Evolutionary conservation across 2,888 invertebrate genomes (phyloP).

Genomic region (Pardosa pseudoannulata): DNA sequence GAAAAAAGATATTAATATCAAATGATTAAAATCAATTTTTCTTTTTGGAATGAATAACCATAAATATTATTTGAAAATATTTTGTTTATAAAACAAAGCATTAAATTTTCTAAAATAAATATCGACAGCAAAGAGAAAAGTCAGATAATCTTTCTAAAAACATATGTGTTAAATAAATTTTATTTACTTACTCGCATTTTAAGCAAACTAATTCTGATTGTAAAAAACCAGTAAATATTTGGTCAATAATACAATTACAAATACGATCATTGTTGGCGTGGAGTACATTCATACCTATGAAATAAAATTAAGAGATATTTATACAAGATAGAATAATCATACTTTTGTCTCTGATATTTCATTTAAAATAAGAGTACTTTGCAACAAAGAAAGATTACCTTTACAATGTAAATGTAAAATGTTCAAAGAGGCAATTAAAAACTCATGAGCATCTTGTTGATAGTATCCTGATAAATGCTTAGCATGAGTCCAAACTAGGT

Average conservation of each 20-base stretch:
- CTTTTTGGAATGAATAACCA: too few species aligned
- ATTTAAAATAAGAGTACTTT: too few species aligned
- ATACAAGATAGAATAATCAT: too few species aligned
- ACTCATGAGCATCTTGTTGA: slow-evolving; percentile 99
- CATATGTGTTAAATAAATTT: too few species aligned
- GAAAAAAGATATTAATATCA: too few species aligned
- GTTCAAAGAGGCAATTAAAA: slow-evolving; percentile 96
- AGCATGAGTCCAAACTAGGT: slow-evolving; percentile 98
- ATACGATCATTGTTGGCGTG: slow-evolving; percentile 5
- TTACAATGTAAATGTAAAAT: slow-evolving; percentile 89
- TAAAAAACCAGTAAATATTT: slow-evolving; percentile 96
- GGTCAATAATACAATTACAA: slow-evolving; percentile 97
- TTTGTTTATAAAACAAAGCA: too few species aligned
- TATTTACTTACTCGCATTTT: slow-evolving; percentile 85
- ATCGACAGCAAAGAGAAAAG: too few species aligned
- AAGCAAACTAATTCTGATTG: slow-evolving; percentile 98
- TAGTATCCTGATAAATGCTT: slow-evolving; percentile 95
- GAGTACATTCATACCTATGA: slow-evolving; percentile 1
- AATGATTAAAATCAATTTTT: too few species aligned
- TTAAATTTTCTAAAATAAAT: not conserved
- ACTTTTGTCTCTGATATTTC: too few species aligned
- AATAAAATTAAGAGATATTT: not conserved
- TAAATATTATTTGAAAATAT: too few species aligned
- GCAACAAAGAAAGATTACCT: slow-evolving; percentile 42
- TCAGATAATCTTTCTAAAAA: too few species aligned